A percentile compares a stretch with the other conserved stretches of the same genome.
These are phyloP conservation scores for Brachyptera putata DNA, from an alignment of 2,888 invertebrate genomes.

Conservation along the genomic window DNA sequence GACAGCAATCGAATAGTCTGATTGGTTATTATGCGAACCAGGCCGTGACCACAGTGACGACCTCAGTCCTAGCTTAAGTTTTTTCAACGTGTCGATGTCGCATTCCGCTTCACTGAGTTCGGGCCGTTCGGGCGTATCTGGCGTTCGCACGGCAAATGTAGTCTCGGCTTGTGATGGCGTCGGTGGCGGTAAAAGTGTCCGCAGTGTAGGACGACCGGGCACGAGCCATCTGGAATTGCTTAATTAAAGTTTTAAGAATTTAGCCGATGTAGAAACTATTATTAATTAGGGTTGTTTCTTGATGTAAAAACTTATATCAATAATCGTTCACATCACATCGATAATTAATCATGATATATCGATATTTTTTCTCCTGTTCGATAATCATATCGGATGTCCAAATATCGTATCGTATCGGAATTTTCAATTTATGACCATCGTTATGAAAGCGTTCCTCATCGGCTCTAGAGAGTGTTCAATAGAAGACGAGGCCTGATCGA, in stretches of 20 bases:
- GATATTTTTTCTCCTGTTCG: background rate
- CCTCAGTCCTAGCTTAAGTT: constrained; percentile 63
- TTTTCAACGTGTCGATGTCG: constrained; percentile 70
- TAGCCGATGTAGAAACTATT: constrained; percentile 14
- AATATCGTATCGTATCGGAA: no score
- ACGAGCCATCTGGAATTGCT: constrained; percentile 49
- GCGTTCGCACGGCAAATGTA: constrained; percentile 47
- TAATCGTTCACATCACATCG: no score
- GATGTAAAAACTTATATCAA: no score
- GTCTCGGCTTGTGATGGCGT: constrained; percentile 54
- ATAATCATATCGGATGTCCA: background rate
- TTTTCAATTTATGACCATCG: no score
- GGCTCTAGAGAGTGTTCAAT: no score
- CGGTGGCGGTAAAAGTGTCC: no score
- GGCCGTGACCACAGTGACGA: constrained; percentile 69
- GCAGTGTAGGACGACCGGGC: constrained; percentile 51
- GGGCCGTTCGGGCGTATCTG: constrained; percentile 47
- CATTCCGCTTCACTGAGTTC: constrained; percentile 67
- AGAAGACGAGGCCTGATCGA: no score
- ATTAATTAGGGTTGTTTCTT: no score
- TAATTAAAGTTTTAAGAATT: constrained; percentile 13
- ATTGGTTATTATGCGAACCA: constrained; percentile 55
- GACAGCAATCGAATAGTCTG: constrained; percentile 71
- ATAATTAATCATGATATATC: no score
- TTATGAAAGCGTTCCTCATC: no score